A percentile compares a stretch with the other conserved stretches of the same genome.
Evolutionary conservation across 64 coral and sea anemone genomes (phyloP).

Genomic region (Trachythela sp.): DNA sequence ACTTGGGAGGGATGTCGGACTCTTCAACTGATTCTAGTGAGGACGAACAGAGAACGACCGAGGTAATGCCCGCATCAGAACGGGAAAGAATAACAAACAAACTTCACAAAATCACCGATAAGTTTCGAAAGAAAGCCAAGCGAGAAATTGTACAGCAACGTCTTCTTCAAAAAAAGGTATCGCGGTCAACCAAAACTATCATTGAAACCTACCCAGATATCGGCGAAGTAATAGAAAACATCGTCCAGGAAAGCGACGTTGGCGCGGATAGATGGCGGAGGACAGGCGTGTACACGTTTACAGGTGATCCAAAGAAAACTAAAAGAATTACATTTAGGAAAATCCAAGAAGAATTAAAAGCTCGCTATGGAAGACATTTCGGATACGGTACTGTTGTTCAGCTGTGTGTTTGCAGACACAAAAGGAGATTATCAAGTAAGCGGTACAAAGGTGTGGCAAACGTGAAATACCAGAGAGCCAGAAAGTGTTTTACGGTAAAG

Average conservation of each 20-base stretch:
- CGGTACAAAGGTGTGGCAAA: neutral
- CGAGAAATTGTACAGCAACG: neutral
- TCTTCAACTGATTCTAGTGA: neutral
- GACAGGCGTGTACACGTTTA: neutral
- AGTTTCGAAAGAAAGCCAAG: neutral
- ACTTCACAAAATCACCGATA: neutral
- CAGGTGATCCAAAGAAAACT: constrained; percentile 11
- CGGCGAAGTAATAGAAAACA: constrained; percentile 13
- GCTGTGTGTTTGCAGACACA: constrained; percentile 17
- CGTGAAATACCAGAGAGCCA: neutral
- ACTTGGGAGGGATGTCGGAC: neutral
- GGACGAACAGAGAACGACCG: neutral
- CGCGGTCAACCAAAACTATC: neutral
- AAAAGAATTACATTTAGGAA: neutral
- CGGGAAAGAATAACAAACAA: neutral
- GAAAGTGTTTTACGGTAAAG: neutral
- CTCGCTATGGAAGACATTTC: neutral
- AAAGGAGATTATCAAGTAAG: neutral
- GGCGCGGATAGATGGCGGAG: neutral
- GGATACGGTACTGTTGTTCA: neutral
- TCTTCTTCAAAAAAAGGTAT: neutral
- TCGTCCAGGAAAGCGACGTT: constrained; percentile 21
- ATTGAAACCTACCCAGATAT: neutral
- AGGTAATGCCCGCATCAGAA: neutral
- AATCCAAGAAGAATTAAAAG: neutral